A percentile compares a stretch with the other conserved stretches of the same genome.
phyloP scores from a whole-genome alignment of 2,797 vertebrate genomes.

The Liparis tanakae region DNA sequence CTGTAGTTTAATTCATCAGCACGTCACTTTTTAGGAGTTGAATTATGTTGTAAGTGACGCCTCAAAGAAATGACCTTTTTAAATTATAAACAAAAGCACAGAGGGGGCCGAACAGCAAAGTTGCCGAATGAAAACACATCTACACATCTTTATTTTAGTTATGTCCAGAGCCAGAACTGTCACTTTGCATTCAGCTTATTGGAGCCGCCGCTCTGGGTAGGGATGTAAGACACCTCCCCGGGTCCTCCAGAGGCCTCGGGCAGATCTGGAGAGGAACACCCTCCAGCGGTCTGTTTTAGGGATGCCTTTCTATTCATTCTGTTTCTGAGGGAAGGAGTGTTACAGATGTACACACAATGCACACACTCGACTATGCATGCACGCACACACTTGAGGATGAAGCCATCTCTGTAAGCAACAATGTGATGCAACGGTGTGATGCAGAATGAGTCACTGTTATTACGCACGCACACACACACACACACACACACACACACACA shows the following conservation, averaged over 20 bases:
- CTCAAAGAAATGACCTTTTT: neutral
- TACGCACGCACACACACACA: slow-evolving; percentile 27
- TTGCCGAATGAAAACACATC: neutral
- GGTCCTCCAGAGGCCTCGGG: slow-evolving; percentile 13
- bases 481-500: slow-evolving; percentile 32
- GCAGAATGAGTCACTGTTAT: slow-evolving; percentile 56
- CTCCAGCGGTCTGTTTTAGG: slow-evolving; percentile 35
- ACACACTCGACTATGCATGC: neutral
- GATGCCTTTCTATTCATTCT: slow-evolving; percentile 32
- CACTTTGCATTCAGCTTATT: slow-evolving; percentile 5
- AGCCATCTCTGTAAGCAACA: slow-evolving; percentile 32
- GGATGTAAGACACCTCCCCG: slow-evolving; percentile 4
- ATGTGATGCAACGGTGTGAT: slow-evolving; percentile 28
- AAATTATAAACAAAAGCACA: slow-evolving; percentile 1
- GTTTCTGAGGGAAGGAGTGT: slow-evolving; percentile 35
- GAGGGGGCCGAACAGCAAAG: neutral
- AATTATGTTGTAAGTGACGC: slow-evolving; percentile 1
- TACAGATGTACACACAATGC: slow-evolving; percentile 36
- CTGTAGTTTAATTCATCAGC: slow-evolving; percentile 5
- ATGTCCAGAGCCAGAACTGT: neutral
- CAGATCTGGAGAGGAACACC: slow-evolving; percentile 20
- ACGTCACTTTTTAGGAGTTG: slow-evolving; percentile 16
- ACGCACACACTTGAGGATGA: slow-evolving; percentile 25
- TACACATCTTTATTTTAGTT: neutral
- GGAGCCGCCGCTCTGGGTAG: neutral